Base-by-base conservation (phyloP, 35 echinoderm and acorn worm genomes). In the Eucidaris tribuloides region DNA sequence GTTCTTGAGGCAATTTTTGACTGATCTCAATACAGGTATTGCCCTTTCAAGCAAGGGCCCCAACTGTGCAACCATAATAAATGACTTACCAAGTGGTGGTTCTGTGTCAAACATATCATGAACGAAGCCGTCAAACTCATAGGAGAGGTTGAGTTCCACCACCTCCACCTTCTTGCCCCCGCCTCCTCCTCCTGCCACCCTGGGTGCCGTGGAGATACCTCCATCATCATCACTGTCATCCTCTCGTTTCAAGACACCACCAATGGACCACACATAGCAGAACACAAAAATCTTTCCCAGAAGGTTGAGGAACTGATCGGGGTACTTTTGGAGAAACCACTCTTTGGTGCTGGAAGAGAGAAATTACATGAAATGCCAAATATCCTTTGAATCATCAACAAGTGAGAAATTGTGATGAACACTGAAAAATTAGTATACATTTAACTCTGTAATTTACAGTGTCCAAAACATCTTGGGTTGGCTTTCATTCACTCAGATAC, bases 211-310 rank as follows among this genome's bases (percentile, higher is more conserved):
- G 7, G 86, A 79, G 46, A 99, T 99, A n/a, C 91, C 91, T 3
- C 86, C 90, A 45, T 99, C 96, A 83, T 99, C 96, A 48, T 99
- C 96, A 54, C 90, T 89, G 48, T 99, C 96, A 45, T 99, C 96
- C 44, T 86, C 96, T 84, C 96, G 65, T 72, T 87, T 99, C 43
- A 99, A 61, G 48, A 89, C 89, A 18, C 96, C 96, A 48, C 96
- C 96, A 36, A 99, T 56, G 27, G 96, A 92, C 96, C 96, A 99
- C 17, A 88, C 87, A 38, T 83, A 99, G 60, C 96, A 99, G 87
- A 99, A 99, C 44, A 99, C 96, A 82, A 99, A 99, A 78, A 99
- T 79, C 64, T 99, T 99, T 19, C 96, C 96, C 23, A 99, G 58
- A 18, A 99, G 57, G 46, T 82, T 90, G 24, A 76, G 57, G 2